Evolutionary conservation across 2,888 invertebrate species (phyloP), one percentile per base, ranked within the genome.

Genomic region (Drosophila anomalipes): DNA sequence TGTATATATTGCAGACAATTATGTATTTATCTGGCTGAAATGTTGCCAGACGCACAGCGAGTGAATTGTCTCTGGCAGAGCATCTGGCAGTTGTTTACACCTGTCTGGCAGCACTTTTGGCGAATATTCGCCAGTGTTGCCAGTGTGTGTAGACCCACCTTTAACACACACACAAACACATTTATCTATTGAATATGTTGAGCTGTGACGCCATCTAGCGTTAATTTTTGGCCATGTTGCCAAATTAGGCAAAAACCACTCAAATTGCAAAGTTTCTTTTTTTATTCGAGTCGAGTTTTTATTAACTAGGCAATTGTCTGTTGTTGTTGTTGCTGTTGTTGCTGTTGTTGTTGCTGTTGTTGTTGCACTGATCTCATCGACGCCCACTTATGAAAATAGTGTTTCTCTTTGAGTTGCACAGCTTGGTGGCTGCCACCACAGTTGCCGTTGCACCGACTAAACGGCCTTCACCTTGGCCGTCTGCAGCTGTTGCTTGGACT

Each of bases 381-480:
- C 68, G 75, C 76, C 75, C 51, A 76, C 74, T 19, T 44, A 28
- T n/a, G 28, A 39, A 28, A 28, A 9, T 1, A 12, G 16, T n/a
- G 28, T 28, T n/a, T 28, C 26, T 28, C 26, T 28, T 28, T 39
- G 28, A n/a, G 39, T 35, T 22, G 22, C 28, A 37, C 28, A 37
- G 35, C 2, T n/a, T n/a, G 14, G 10, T 22, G 47, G 47, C 47
- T 47, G 47, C 47, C 47, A 65, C 47, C 47, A 65, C 62, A 58
- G 22, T 16, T 26, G 16, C 16, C 10, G 12, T 4, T 30, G 16
- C 44, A 60, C 22, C 62, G 57, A 60, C 49, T 81, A 75, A 30
- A 91, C 86, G 79, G 90, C 91, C 87, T 91, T 91, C 81, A 92
- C 92, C 83, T 92, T 92, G 77, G 92, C 89, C 65, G 80, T 75